Conservation (phyloP, 30 jellyfish, hydroid and myxozoan genomes). For the Nemopilema nomurai region DNA sequence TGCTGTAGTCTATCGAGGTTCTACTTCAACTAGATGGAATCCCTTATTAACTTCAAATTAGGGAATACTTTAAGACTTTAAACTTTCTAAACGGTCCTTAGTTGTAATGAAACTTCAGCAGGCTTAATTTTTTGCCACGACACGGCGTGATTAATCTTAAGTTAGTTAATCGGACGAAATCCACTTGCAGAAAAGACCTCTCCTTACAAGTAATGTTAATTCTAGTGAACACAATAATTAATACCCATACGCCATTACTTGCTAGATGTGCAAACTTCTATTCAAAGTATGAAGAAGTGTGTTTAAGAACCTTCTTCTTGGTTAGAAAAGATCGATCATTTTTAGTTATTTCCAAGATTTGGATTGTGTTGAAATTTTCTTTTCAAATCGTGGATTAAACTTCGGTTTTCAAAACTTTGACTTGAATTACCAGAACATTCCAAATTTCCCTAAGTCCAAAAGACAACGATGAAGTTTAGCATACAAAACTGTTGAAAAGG, state of each 20-base stretch:
- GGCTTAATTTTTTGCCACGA: too few relatives aligned
- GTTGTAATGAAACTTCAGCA: too few relatives aligned
- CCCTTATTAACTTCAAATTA: too few relatives aligned
- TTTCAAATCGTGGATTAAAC: not conserved
- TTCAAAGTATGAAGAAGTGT: not conserved
- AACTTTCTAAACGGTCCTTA: too few relatives aligned
- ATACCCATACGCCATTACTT: not conserved
- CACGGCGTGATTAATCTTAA: too few relatives aligned
- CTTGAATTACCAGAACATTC: not conserved
- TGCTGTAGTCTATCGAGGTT: too few relatives aligned
- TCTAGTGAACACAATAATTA: not conserved
- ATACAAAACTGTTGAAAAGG: not conserved
- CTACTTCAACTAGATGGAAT: too few relatives aligned
- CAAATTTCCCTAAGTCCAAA: not conserved
- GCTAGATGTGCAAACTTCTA: not conserved
- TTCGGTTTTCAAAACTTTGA: not conserved
- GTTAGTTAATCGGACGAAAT: too few relatives aligned
- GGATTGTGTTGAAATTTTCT: not conserved
- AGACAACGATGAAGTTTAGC: not conserved
- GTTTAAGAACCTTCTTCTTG: not conserved
- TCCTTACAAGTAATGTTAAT: not conserved
- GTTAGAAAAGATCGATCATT: not conserved
- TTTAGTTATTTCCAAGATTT: not conserved
- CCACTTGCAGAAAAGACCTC: not conserved
- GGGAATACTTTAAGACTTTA: too few relatives aligned